A percentile compares a stretch with the other conserved stretches of the same genome.
Conservation (phyloP, 2,113 vertebrate genomes). For the Solenodon paradoxus region DNA sequence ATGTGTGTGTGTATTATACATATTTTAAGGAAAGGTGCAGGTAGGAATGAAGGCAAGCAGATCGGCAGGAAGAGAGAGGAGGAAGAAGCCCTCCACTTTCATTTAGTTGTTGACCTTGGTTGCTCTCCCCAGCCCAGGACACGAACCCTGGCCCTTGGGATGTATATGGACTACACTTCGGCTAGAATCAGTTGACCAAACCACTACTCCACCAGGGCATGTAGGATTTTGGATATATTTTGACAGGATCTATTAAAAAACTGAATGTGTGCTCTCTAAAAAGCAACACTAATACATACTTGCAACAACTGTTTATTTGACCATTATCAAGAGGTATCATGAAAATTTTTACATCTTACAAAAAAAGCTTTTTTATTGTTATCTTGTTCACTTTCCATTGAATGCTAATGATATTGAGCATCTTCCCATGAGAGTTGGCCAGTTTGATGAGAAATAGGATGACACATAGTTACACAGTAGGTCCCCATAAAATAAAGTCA, state of each 20-base stretch:
- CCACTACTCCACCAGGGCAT: no score
- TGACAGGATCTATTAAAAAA: not conserved
- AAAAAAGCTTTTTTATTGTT: not conserved
- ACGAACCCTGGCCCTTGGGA: no score
- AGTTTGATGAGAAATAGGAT: not conserved
- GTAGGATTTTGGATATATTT: not conserved
- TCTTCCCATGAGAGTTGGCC: not conserved
- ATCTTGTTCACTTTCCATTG: not conserved
- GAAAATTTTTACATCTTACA: not conserved
- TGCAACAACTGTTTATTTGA: not conserved
- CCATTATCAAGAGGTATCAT: not conserved
- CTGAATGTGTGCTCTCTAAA: not conserved
- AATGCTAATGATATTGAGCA: not conserved
- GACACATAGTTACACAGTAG: not conserved
- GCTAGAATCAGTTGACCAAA: no score
- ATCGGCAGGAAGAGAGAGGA: no score
- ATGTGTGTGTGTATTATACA: no score
- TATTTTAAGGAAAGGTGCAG: no score
- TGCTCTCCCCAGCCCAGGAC: no score
- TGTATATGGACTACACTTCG: no score
- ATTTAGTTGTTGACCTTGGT: no score
- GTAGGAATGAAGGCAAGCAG: no score
- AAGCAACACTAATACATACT: not conserved
- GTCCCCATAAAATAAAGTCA: not conserved
- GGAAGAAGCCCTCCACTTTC: no score